Base-by-base conservation (phyloP, 2,888 invertebrate species). In the Chaetogeoica ovagalla region DNA sequence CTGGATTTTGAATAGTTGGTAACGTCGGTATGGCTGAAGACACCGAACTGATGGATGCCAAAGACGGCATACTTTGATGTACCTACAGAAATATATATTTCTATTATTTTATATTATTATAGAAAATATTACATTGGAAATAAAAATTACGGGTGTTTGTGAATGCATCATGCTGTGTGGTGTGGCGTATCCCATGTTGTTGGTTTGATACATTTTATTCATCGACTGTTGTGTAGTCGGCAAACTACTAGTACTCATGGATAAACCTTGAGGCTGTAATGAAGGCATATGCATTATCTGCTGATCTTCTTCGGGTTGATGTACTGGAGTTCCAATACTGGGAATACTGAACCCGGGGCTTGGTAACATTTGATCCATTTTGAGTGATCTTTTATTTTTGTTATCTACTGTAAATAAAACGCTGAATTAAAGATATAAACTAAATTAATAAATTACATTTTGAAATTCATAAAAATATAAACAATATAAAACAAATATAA, bases 251-350 rank as follows among this genome's bases (percentile, higher is more conserved):
- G 79, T 79, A 15, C 79, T 79, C 63, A 79, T 55, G 17, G 71
- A 3, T 17, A 79, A 43, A 39, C 69, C 57, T 74, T 81, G 70
- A 9, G 92, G 87, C 84, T 90, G 89, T 19, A 90, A 88, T 87
- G 90, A 88, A 7, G 90, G 90, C 84, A 90, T 84, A 83, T 86
- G 87, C 72, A 95, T 89, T 84, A 95, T 95, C 86, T 94, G 92
- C 86, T 95, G 95, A 86, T 96, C 96, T 85, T 95, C 94, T 86
- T 95, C 95, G 30, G 94, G 94, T 85, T 95, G 95, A 88, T 95
- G 95, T 21, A 95, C 86, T 3, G 96, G 95, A 9, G 95, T 96
- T 79, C 94, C 95, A 86, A 96, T 94, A 85, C 94, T 95, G 83
- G 95, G 95, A 86, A 95, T 94, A 84, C 93, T 94, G 85, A 92